Evolutionary conservation across 2,113 vertebrate species (phyloP).

Genomic region (Neopipo cinnamomea): DNA sequence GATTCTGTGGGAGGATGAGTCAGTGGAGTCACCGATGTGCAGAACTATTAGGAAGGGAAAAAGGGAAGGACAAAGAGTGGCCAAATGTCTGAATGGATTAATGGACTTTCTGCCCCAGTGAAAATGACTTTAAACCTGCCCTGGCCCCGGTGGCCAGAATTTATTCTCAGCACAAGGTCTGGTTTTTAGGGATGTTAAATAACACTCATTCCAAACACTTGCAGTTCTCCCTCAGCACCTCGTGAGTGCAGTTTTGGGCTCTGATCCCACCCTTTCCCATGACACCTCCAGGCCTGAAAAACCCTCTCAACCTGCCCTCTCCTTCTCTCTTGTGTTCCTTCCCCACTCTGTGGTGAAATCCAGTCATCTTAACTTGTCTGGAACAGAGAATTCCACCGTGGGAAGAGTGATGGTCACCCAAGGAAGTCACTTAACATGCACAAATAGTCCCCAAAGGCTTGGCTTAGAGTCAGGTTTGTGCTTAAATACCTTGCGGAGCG

Average conservation of each 20-base stretch:
- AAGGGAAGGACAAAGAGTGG: not conserved
- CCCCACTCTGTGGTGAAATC: not conserved
- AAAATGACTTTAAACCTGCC: not conserved
- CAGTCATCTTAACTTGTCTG: not conserved
- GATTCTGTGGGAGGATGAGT: slow-evolving; percentile 18
- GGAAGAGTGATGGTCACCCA: not conserved
- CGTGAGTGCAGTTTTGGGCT: no score
- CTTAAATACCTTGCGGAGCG: not conserved
- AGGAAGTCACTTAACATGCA: not conserved
- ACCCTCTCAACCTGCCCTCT: not conserved
- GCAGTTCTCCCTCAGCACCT: no score
- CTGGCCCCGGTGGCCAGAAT: not conserved
- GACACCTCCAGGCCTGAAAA: not conserved
- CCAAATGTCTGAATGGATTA: not conserved
- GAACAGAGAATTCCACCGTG: not conserved
- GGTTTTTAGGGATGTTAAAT: no score
- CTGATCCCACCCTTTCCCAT: no score
- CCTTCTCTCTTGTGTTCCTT: not conserved
- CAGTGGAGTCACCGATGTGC: not conserved
- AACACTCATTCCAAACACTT: no score
- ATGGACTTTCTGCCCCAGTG: not conserved
- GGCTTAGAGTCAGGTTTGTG: not conserved
- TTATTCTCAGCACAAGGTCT: not conserved
- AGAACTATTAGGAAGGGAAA: not conserved
- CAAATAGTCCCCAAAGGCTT: not conserved